Percentiles rank a stretch among this genome's conserved stretches.
These are phyloP conservation scores for Dione juno DNA, from an alignment of 2,888 invertebrate genomes.

Conservation along the genomic window DNA sequence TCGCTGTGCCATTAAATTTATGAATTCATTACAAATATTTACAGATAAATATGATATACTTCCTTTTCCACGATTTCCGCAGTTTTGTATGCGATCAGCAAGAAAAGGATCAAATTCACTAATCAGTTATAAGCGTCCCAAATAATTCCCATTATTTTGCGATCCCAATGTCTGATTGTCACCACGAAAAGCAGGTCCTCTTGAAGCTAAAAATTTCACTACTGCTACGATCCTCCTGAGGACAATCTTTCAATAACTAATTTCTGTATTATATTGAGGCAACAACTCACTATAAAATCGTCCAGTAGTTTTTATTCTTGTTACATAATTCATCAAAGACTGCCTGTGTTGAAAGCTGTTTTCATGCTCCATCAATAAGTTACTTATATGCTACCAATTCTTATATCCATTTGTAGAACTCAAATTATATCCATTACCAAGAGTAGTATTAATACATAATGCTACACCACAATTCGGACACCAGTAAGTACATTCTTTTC, in stretches of 20 bases:
- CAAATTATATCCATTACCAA: no score
- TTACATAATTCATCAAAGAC: conserved; percentile 20
- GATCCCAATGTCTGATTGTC: no score
- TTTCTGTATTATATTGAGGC: conserved; percentile 12
- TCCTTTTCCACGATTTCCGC: not conserved
- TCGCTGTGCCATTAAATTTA: not conserved
- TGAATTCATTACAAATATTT: not conserved
- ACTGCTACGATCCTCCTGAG: conserved; percentile 29
- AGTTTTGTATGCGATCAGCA: conserved; percentile 1
- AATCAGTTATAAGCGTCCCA: no score
- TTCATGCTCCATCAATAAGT: conserved; percentile 24
- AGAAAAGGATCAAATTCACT: conserved; percentile 26
- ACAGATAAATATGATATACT: not conserved
- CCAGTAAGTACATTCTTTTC: not conserved
- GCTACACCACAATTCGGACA: not conserved
- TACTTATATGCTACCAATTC: conserved; percentile 26
- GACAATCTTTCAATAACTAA: not conserved
- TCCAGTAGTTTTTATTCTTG: conserved; percentile 23
- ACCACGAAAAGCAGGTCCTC: no score
- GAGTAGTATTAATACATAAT: not conserved
- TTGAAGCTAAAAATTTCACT: conserved; percentile 18
- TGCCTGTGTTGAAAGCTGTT: conserved; percentile 24
- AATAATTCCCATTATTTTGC: no score
- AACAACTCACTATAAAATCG: conserved; percentile 24
- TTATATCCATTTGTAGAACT: conserved; percentile 19